A percentile compares a stretch with the other conserved stretches of the same genome.
Conservation (phyloP, 2,797 vertebrate species). For the Cacajao melanocephalus region DNA sequence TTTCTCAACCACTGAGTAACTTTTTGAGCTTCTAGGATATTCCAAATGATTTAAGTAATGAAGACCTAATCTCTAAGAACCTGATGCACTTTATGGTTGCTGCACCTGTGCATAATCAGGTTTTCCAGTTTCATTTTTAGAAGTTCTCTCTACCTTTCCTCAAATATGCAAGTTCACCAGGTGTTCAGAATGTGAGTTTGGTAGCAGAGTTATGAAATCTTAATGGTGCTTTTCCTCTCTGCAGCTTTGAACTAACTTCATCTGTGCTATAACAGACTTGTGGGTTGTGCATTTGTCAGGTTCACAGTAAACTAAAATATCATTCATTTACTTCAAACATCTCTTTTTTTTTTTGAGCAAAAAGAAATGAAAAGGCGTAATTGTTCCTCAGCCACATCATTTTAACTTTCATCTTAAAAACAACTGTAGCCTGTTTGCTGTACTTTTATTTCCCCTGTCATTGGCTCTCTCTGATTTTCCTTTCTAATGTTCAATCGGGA, state of each 20-base stretch:
- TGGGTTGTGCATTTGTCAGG: background rate
- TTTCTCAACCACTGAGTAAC: background rate
- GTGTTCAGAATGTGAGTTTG: slow-evolving; percentile 52
- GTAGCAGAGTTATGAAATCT: slow-evolving; percentile 62
- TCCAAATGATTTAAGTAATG: slow-evolving; percentile 32
- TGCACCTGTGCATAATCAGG: slow-evolving; percentile 71
- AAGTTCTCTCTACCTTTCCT: slow-evolving; percentile 44
- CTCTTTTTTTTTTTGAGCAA: background rate
- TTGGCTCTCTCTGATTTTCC: background rate
- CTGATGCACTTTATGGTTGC: background rate
- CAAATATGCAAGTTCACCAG: slow-evolving; percentile 59
- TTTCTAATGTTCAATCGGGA: background rate
- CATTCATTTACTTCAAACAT: slow-evolving; percentile 40
- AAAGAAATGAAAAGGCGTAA: background rate
- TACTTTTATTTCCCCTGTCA: background rate
- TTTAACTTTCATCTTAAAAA: slow-evolving; percentile 35
- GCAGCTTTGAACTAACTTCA: slow-evolving; percentile 53
- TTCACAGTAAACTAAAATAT: background rate
- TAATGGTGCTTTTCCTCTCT: slow-evolving; percentile 20
- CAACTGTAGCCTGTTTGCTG: background rate
- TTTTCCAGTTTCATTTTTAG: slow-evolving; percentile 58
- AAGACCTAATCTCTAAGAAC: slow-evolving; percentile 21
- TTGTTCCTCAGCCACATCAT: background rate
- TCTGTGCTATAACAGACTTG: background rate
- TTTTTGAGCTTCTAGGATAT: slow-evolving; percentile 47